Base-by-base conservation (phyloP, 2,113 vertebrate genomes). In the Eurystomus gularis region DNA sequence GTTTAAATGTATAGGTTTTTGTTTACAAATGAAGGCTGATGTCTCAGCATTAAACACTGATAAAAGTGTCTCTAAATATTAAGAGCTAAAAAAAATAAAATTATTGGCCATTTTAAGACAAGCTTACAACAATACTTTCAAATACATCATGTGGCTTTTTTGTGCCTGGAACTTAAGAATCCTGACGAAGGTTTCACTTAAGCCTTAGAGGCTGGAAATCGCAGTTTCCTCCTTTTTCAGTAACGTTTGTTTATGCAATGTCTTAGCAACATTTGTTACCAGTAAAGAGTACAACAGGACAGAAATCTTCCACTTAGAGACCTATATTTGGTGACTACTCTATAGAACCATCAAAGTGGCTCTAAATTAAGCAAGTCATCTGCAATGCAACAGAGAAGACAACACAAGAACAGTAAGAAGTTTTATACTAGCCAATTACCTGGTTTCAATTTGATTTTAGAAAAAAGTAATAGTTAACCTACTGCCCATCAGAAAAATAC, bases 381-480 rank as follows among this genome's bases (percentile, higher is more conserved):
- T 89, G 64, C 61, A 95, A 40, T 77, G 46, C 73, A 96, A 70
- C 46, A 70, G 40, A 96, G 83, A 71, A 88, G 60, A 84, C 92
- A 91, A 73, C 42, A 68, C 7, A 95, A 91, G 76, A 90, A 79
- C 64, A 90, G 54, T 48, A 84, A 88, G 71, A 29, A 96, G 83
- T 88, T 92, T 93, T 60, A 87, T 85, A 92, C 26, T 90, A 88
- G 58, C 29, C 87, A 66, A 51, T 29, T 44, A 78, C 51, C 44
- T 25, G 9, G 28, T 60, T 96, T 93, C 90, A 88, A 94, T 93
- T 88, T 90, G 26, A 51, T 81, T 93, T 96, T 77, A 70, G 33
- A 46, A 76, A 85, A 94, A 81, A 64, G 1, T 17, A 72, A 60
- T 39, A 14, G 37, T 17, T 75, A 75, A 87, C 29, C 42, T 57